Evolutionary conservation across 2,797 vertebrate genomes (phyloP).

Genomic region (Gymnodraco acuticeps): DNA sequence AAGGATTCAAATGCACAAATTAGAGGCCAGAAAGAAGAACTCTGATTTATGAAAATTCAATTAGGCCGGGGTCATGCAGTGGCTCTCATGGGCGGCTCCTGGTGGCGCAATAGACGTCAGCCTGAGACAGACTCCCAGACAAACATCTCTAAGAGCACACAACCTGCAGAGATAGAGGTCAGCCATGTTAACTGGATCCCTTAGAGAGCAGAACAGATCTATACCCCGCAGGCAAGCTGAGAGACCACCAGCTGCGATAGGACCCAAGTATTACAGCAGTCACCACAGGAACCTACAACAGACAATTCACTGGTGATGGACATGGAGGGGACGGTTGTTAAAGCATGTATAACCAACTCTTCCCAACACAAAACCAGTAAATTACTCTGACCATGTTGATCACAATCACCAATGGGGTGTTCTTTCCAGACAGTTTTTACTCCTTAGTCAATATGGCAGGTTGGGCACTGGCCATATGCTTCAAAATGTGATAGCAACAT

Average conservation of each 20-base stretch:
- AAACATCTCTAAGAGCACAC: constrained; percentile 48
- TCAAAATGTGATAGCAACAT: too few species aligned
- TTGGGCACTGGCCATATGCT: too few species aligned
- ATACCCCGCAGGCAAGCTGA: constrained; percentile 45
- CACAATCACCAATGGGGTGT: not conserved
- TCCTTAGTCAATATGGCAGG: too few species aligned
- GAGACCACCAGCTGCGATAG: constrained; percentile 56
- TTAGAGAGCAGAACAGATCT: constrained; percentile 63
- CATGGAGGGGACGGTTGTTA: not conserved
- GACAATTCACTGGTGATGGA: not conserved
- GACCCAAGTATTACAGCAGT: constrained; percentile 35
- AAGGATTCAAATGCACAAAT: constrained; percentile 18
- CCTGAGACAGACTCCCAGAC: constrained; percentile 44
- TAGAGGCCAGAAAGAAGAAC: constrained; percentile 23
- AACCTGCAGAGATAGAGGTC: constrained; percentile 69
- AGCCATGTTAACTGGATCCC: constrained; percentile 70
- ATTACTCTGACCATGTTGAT: not conserved
- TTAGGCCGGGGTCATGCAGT: constrained; percentile 50
- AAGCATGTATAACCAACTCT: not conserved
- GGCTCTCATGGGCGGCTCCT: constrained; percentile 39
- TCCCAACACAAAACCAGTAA: not conserved
- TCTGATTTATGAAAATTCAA: constrained; percentile 60
- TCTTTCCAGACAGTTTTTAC: too few species aligned
- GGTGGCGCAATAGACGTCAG: constrained; percentile 55
- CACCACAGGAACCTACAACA: constrained; percentile 14